Evolutionary conservation across 2,113 vertebrate genomes (phyloP).

Genomic region (Dromas ardeola): DNA sequence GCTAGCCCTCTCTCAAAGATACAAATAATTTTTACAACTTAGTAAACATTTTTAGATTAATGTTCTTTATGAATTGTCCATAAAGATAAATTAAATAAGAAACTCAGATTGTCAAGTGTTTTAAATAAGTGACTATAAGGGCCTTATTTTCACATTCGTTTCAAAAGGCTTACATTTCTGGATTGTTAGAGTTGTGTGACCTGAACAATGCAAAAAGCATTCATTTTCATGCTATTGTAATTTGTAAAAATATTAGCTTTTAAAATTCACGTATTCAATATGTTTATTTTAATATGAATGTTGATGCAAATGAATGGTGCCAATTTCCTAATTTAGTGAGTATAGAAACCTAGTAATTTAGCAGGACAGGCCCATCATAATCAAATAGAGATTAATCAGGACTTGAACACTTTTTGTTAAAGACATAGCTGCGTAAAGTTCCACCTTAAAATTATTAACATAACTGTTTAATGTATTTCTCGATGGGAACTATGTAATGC

Average conservation of each 20-base stretch:
- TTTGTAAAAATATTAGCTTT: not conserved
- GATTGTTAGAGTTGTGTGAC: not conserved
- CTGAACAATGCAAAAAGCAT: not conserved
- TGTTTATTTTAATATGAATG: not conserved
- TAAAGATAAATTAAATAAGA: conserved; percentile 14
- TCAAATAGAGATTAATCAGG: not conserved
- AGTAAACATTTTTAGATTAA: conserved; percentile 30
- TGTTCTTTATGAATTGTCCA: not conserved
- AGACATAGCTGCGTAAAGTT: not conserved
- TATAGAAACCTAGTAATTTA: not conserved
- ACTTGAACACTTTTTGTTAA: not conserved
- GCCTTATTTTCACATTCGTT: not conserved
- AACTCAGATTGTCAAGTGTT: not conserved
- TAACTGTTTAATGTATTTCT: not conserved
- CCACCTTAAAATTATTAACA: not conserved
- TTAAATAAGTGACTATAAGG: not conserved
- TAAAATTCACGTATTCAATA: not conserved
- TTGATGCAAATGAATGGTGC: not conserved
- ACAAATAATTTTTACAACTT: not conserved
- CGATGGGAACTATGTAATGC: not conserved
- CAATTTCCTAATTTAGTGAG: not conserved
- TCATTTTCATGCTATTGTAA: not conserved
- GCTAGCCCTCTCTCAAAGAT: not conserved
- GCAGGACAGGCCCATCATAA: not conserved
- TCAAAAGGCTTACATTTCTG: not conserved